Evolutionary conservation across 2,888 invertebrate species (phyloP).

Genomic region (Trichacis sp.): DNA sequence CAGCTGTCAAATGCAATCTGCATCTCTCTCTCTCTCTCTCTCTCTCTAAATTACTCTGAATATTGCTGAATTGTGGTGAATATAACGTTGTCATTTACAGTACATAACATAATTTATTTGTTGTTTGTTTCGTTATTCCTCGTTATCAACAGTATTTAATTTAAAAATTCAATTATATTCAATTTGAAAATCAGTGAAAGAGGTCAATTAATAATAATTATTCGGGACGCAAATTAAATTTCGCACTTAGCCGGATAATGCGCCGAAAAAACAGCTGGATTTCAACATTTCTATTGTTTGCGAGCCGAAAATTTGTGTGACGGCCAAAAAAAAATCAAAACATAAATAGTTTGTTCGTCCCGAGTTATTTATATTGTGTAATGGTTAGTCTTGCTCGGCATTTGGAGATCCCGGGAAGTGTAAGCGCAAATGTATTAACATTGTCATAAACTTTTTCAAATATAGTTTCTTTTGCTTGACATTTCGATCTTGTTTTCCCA

Average conservation of each 20-base stretch:
- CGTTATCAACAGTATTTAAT: no score
- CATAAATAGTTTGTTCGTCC: background rate
- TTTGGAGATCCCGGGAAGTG: conserved; percentile 54
- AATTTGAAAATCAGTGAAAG: no score
- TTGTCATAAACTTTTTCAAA: no score
- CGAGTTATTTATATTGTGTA: conserved; percentile 24
- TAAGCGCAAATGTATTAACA: conserved; percentile 45
- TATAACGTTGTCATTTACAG: background rate
- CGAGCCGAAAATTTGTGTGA: background rate
- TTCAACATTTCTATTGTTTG: background rate
- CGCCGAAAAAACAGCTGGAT: background rate
- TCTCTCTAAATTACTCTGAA: no score
- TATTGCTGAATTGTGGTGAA: no score
- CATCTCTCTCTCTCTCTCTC: no score
- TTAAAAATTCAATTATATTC: no score
- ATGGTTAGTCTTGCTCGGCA: conserved; percentile 60
- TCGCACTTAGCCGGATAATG: background rate
- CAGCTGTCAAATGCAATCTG: no score
- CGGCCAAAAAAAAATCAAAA: conserved; percentile 1
- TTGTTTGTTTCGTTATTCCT: background rate
- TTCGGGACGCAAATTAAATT: no score
- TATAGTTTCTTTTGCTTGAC: background rate
- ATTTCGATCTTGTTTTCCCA: background rate
- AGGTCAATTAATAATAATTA: no score
- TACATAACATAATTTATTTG: no score